Evolutionary conservation across 2,888 invertebrate species (phyloP).

Genomic region (Athrips mouffetella): DNA sequence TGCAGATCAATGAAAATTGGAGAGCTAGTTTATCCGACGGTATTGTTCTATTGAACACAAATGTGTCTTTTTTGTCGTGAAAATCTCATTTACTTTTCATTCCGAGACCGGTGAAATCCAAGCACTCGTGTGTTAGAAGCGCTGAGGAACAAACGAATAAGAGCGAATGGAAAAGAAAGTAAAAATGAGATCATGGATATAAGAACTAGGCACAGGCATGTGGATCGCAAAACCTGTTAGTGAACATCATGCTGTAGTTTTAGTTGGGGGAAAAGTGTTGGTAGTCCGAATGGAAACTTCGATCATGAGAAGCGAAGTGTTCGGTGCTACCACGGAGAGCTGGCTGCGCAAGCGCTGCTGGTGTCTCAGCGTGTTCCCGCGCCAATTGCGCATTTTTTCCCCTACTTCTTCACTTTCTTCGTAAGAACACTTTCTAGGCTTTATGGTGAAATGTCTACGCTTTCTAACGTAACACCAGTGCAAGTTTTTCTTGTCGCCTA

Average conservation of each 20-base stretch:
- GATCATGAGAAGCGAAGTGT: constrained; percentile 27
- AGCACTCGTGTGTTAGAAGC: constrained; percentile 30
- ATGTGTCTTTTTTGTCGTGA: constrained; percentile 2
- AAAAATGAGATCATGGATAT: constrained; percentile 73
- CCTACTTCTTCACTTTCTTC: constrained; percentile 76
- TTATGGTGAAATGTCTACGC: constrained; percentile 74
- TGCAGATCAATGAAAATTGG: constrained; percentile 9
- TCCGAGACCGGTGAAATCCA: constrained; percentile 18
- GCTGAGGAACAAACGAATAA: constrained; percentile 53
- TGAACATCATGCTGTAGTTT: constrained; percentile 54
- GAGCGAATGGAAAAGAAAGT: constrained; percentile 77
- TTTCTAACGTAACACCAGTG: constrained; percentile 74
- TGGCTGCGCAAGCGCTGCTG: constrained; percentile 1
- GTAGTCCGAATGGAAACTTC: constrained; percentile 57
- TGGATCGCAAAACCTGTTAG: constrained; percentile 59
- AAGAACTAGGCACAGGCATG: constrained; percentile 69
- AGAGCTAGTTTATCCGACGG: neutral
- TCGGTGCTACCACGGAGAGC: constrained; percentile 48
- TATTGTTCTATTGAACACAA: constrained; percentile 10
- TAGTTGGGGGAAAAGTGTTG: constrained; percentile 67
- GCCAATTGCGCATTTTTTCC: constrained; percentile 61
- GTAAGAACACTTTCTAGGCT: constrained; percentile 74
- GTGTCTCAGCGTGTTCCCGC: constrained; percentile 43
- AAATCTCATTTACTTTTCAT: constrained; percentile 42
- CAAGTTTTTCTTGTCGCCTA: constrained; percentile 68